Evolutionary conservation across 2,888 invertebrate species (phyloP), one percentile per base, ranked within the genome.

Genomic region (Caenorhabditis zanzibari): DNA sequence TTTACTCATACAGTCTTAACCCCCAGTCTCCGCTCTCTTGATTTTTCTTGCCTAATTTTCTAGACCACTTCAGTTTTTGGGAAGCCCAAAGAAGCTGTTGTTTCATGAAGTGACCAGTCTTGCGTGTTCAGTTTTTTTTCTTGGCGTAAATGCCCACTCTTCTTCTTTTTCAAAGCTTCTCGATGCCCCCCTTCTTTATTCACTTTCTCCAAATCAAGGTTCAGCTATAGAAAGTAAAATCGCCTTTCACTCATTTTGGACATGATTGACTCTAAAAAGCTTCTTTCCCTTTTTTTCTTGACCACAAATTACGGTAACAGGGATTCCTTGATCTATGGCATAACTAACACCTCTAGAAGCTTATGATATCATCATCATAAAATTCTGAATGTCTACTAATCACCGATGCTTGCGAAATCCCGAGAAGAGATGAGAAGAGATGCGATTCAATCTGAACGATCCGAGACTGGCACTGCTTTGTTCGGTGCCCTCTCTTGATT

Each of bases 181-280:
- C 22, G 54, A 54, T 54, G 54, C 54, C 54, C 61, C n/a, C 49
- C 66, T 68, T 49, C 77, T 77, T 47, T 47, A 47, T 72, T 63
- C 73, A 81, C 74, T 81, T 81, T 81, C 80, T 73, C 73, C 73
- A 68, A 68, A 81, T 73, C 80, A 73, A 81, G 74, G 80, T 68
- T 73, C 73, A 73, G 66, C 73, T 81, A 54, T 68, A 73, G 74
- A 74, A 73, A 81, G 73, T 81, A 73, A 68, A 74, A 74, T 73
- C 73, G 66, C 63, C 79, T 80, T 80, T 80, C 80, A 73, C 73
- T 73, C 80, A 73, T 80, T 64, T 38, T 80, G 66, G 73, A 66
- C 66, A 59, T 52, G 72, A 72, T 68, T 73, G 66, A 72, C 80
- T 73, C 56, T 73, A 58, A 73, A 44, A 44, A 19, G 76, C 79